These are phyloP conservation scores for Drosophila robusta DNA, from an alignment of 2,888 invertebrate species.

Conservation along the genomic window DNA sequence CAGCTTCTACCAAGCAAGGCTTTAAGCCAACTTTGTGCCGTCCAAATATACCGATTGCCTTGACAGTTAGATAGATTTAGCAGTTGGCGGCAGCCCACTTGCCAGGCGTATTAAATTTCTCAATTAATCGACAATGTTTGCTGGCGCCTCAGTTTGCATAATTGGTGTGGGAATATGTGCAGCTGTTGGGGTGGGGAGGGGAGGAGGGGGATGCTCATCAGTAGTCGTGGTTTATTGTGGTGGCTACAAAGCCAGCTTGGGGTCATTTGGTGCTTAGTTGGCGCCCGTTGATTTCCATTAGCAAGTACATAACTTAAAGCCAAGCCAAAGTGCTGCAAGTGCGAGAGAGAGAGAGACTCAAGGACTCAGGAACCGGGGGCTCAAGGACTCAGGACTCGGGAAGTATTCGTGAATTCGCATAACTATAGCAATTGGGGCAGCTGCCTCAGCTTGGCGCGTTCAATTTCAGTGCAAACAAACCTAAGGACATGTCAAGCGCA, in stretches of 20 bases:
- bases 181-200: constrained; percentile 14
- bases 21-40: constrained; percentile 2
- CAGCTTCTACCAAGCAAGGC: not conserved
- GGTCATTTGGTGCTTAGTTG: constrained; percentile 48
- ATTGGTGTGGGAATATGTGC: constrained; percentile 33
- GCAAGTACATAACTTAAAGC: constrained; percentile 75
- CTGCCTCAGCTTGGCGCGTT: constrained; percentile 48
- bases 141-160: constrained; percentile 30
- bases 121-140: constrained; percentile 43
- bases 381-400: constrained; percentile 1
- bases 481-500: constrained; percentile 78
- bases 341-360: constrained; percentile 5
- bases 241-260: constrained; percentile 1
- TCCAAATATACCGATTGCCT: constrained; percentile 8
- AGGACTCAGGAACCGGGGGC: constrained; percentile 5
- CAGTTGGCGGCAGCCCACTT: constrained; percentile 22
- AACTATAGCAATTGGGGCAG: constrained; percentile 56
- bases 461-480: constrained; percentile 75
- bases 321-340: constrained; percentile 35
- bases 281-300: constrained; percentile 61
- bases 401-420: constrained; percentile 45
- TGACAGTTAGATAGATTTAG: constrained; percentile 26
- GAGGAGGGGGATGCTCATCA: constrained; percentile 20
- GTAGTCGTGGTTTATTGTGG: constrained; percentile 28
- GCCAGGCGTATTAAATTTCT: constrained; percentile 39